Base-by-base conservation (phyloP, 2,113 vertebrate genomes). In the Myodes glareolus region DNA sequence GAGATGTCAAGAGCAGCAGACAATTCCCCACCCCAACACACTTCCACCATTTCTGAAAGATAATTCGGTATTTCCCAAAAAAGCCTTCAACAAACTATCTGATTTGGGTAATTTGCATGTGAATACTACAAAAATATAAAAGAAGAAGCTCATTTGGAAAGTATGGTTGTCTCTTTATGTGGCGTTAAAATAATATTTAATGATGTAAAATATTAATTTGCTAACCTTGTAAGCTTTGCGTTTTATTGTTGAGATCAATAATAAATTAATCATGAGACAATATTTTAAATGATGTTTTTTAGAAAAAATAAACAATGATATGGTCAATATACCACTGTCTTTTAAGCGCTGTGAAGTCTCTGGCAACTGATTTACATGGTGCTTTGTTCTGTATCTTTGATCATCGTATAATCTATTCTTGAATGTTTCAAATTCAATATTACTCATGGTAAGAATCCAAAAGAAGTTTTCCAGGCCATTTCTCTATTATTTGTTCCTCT, bases 51-150 rank as follows among this genome's bases (percentile, higher is more conserved):
- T 33, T 75, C 92, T 90, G 25, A 63, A 36, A 92, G 61, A 68
- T 86, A 87, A 93, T 5, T 19, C 55, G 58, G 81, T 92, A 92
- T 61, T 77, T 68, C 5, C 25, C 58, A 82, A 92, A 92, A 92
- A 92, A 87, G 80, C 93, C 50, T 73, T 55, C 65, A 29, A 39
- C 23, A 72, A 95, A 4, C 0, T 80, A 65, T 21, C 29, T 93
- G 25, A 88, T 21, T 91, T 86, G 42, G 17, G n/a, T 31, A 58
- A 2, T 31, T 65, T 31, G 14, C 21, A 9, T 42, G 52, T 80
- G 42, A 76, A 65, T 9, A 36, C 4, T 58, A 42, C 0, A 55
- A 86, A 86, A 86, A 80, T 23, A 55, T 90, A 68, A 36, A 45
- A 82, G 1, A 92, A 23, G 3, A 11, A 87, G 13, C 16, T 85